Evolutionary conservation across 1,140 invertebrate genomes (phyloP).

Genomic region (Brachionus plicatilis): DNA sequence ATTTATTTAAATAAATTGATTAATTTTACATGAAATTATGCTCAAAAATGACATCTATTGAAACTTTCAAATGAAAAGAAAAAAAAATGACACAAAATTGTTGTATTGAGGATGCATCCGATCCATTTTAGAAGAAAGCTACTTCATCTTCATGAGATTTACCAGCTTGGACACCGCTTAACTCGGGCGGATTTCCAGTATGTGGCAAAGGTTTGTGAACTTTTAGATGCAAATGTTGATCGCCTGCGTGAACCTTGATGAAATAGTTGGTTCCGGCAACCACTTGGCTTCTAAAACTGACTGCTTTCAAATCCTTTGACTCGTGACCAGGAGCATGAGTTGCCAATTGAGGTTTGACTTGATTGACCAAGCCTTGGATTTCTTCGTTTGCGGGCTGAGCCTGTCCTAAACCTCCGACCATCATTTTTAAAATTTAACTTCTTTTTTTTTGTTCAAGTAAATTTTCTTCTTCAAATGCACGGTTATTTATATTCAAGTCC

Average conservation of each 20-base stretch:
- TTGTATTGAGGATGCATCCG: neutral
- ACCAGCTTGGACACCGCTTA: constrained; percentile 11
- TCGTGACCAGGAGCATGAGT: constrained; percentile 8
- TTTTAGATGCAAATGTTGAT: constrained; percentile 37
- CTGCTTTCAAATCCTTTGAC: neutral
- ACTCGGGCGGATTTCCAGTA: neutral
- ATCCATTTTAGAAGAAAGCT: constrained; percentile 11
- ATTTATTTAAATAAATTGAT: neutral
- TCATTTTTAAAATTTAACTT: constrained; percentile 1
- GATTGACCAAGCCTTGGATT: constrained; percentile 4
- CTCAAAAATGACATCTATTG: neutral
- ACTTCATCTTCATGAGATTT: constrained; percentile 29
- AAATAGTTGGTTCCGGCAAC: constrained; percentile 29
- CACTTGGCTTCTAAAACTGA: constrained; percentile 31
- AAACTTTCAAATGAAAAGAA: neutral
- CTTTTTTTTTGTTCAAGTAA: neutral
- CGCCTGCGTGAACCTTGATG: constrained; percentile 16
- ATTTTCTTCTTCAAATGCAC: neutral
- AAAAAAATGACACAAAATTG: neutral
- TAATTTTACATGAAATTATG: neutral
- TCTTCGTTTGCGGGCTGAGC: constrained; percentile 34
- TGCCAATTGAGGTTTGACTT: neutral
- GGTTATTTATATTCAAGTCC: neutral
- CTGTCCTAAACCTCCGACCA: constrained; percentile 34
- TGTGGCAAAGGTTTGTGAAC: constrained; percentile 29